Conservation (phyloP, 2,113 vertebrate species). For the Eurypyga helias region DNA sequence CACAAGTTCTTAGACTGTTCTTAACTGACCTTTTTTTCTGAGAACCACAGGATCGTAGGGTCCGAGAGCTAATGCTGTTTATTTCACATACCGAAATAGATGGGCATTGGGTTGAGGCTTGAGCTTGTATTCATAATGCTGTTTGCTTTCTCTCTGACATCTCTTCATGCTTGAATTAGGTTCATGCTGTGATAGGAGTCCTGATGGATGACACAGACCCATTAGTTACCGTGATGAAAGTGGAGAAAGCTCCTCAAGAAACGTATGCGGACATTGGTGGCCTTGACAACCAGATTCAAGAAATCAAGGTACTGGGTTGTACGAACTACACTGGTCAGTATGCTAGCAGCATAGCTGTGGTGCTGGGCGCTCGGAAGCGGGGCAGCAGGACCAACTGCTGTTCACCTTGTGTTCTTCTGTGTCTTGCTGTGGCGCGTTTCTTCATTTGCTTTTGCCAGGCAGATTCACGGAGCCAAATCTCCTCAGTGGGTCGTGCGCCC, state of each 20-base stretch:
- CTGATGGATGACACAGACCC: constrained; percentile 98
- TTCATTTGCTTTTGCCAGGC: neutral
- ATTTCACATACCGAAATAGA: neutral
- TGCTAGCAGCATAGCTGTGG: neutral
- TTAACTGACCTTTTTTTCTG: neutral
- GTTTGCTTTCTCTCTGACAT: neutral
- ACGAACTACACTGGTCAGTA: neutral
- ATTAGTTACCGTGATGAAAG: constrained; percentile 97
- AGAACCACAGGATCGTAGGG: neutral
- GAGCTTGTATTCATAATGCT: neutral
- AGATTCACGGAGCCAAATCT: fast-evolving
- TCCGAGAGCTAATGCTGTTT: neutral
- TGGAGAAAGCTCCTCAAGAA: constrained; percentile 98
- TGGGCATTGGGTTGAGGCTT: neutral
- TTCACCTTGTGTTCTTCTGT: neutral
- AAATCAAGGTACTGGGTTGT: constrained; percentile 88
- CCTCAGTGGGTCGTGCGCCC: fast-evolving
- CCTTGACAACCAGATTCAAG: constrained; percentile 96
- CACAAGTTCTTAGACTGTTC: neutral
- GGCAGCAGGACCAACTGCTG: neutral
- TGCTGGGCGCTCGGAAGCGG: neutral
- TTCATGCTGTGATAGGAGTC: constrained; percentile 97
- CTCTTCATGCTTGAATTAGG: constrained; percentile 74
- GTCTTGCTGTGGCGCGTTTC: neutral
- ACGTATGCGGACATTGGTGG: constrained; percentile 97